These are phyloP conservation scores for Diploptera punctata DNA, from an alignment of 2,888 invertebrate species.

Conservation along the genomic window DNA sequence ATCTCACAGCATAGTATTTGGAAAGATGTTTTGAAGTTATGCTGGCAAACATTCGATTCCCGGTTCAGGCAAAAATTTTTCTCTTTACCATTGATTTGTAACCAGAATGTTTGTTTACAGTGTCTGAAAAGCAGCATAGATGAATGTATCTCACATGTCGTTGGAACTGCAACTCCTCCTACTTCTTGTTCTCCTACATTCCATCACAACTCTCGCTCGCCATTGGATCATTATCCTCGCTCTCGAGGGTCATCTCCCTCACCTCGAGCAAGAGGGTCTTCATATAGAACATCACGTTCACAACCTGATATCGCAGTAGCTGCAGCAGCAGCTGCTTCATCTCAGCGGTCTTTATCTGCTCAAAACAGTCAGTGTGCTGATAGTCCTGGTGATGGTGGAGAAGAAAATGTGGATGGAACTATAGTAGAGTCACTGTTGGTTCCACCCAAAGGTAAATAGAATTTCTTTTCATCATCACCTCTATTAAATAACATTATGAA, in stretches of 20 bases:
- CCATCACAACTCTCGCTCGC: slow-evolving; percentile 25
- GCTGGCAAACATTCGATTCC: too few species aligned
- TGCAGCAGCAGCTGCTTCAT: slow-evolving; percentile 2
- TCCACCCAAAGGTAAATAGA: slow-evolving; percentile 37
- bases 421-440: slow-evolving; percentile 43
- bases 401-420: slow-evolving; percentile 44
- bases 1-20: too few species aligned
- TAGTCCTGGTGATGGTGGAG: not conserved
- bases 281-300: slow-evolving; percentile 42
- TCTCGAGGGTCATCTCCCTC: slow-evolving; percentile 34
- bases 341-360: slow-evolving; percentile 36
- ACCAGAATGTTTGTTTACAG: too few species aligned
- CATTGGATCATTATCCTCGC: slow-evolving; percentile 38
- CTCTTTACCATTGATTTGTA: too few species aligned
- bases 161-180: slow-evolving; percentile 66
- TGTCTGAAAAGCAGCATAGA: slow-evolving; percentile 79
- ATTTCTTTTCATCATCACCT: not conserved
- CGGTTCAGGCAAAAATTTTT: too few species aligned
- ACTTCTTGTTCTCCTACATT: slow-evolving; percentile 25
- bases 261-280: slow-evolving; percentile 26
- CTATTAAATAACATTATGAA: not conserved
- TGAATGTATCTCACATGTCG: slow-evolving; percentile 86
- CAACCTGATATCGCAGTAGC: slow-evolving; percentile 38
- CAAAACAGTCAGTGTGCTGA: slow-evolving; percentile 21
- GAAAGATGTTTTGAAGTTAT: too few species aligned